A percentile compares a stretch with the other conserved stretches of the same genome.
These are phyloP conservation scores for Hemiscyllium ocellatum DNA, from an alignment of 2,113 vertebrate genomes.

Conservation along the genomic window DNA sequence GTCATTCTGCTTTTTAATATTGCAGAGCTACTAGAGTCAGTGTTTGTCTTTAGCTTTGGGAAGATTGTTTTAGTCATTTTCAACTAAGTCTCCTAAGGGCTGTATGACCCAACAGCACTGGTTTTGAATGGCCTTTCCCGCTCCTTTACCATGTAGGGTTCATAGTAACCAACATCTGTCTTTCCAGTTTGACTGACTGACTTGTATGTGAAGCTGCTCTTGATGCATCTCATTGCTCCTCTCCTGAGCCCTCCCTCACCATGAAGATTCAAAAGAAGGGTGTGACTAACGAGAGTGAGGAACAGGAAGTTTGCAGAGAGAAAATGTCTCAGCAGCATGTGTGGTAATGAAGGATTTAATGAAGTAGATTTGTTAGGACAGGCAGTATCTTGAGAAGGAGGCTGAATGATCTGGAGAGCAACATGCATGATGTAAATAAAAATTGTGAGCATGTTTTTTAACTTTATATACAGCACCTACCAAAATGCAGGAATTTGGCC, in stretches of 20 bases:
- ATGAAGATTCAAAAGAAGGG: neutral
- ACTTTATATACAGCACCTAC: too few species aligned
- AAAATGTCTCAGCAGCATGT: neutral
- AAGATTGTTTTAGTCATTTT: neutral
- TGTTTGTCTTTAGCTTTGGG: neutral
- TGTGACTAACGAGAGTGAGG: too few species aligned
- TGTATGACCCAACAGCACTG: neutral
- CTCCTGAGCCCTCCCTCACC: neutral
- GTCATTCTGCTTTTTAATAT: neutral
- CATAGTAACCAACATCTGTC: too few species aligned
- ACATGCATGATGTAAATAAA: too few species aligned
- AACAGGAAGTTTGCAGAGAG: neutral
- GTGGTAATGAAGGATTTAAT: neutral
- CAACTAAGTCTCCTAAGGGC: too few species aligned
- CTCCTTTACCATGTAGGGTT: too few species aligned
- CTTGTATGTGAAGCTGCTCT: neutral
- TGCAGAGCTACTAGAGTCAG: neutral
- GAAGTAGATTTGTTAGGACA: too few species aligned
- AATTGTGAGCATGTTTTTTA: too few species aligned
- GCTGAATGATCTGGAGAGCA: too few species aligned
- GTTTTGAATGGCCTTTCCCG: neutral
- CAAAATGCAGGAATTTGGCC: neutral
- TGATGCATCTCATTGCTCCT: neutral
- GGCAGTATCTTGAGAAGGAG: too few species aligned
- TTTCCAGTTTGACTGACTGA: too few species aligned